phyloP scores from a whole-genome alignment of 2,888 invertebrate species.

The Pheosia gnoma region DNA sequence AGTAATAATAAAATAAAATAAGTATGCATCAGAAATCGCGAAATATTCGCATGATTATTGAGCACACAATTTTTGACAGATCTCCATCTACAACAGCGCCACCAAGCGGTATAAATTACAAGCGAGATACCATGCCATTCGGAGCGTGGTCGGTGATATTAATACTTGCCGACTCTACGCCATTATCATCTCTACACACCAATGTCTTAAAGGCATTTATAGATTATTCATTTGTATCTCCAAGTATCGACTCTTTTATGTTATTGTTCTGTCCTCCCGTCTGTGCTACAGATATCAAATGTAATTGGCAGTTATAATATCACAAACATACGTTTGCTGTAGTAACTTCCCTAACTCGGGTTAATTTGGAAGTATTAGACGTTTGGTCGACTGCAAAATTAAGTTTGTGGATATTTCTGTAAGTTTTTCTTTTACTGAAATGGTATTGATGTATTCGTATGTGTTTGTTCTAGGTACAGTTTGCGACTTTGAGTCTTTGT shows the following conservation, averaged over 20 bases:
- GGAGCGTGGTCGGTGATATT: constrained; percentile 3
- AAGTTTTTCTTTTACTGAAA: constrained; percentile 39
- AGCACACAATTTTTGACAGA: too few relatives aligned
- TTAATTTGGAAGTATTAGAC: constrained; percentile 20
- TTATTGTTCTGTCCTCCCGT: constrained; percentile 73
- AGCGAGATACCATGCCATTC: too few relatives aligned
- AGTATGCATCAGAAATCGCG: too few relatives aligned
- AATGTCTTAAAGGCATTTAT: constrained; percentile 80
- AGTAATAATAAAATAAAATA: too few relatives aligned
- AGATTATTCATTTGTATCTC: constrained; percentile 82
- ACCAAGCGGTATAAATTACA: too few relatives aligned
- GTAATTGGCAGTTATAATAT: constrained; percentile 69
- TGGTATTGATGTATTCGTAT: constrained; percentile 30
- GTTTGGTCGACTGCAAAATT: constrained; percentile 20
- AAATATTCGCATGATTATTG: too few relatives aligned
- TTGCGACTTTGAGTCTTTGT: not conserved
- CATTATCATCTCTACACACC: constrained; percentile 44
- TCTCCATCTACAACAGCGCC: too few relatives aligned
- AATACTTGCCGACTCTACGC: constrained; percentile 44
- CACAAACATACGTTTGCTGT: constrained; percentile 46
- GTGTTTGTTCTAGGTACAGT: not conserved
- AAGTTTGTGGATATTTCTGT: constrained; percentile 32
- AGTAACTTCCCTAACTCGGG: constrained; percentile 27
- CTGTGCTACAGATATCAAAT: constrained; percentile 65
- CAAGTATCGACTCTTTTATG: constrained; percentile 78